phyloP scores from a whole-genome alignment of 2,113 vertebrate genomes.

The Myocastor coypus region DNA sequence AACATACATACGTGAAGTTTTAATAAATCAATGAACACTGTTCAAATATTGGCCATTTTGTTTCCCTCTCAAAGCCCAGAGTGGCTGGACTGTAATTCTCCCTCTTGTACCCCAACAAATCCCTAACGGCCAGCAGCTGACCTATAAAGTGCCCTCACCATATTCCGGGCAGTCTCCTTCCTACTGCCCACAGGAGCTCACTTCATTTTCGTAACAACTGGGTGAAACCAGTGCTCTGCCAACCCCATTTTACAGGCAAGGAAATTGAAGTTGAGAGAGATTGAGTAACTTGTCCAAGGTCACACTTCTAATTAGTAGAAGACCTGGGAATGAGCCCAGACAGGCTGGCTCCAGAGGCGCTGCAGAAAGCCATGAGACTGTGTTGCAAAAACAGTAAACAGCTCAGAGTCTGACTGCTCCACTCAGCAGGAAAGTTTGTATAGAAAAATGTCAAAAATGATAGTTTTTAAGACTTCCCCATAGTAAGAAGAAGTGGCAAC shows the following conservation, averaged over 20 bases:
- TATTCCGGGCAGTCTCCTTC: neutral
- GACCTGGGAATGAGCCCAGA: slow-evolving; percentile 37
- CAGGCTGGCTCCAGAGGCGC: neutral
- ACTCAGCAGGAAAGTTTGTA: neutral
- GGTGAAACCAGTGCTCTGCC: neutral
- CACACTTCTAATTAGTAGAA: slow-evolving; percentile 59
- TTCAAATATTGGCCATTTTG: neutral
- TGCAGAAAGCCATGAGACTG: neutral
- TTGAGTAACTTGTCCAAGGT: slow-evolving; percentile 35
- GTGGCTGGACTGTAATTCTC: slow-evolving; percentile 1
- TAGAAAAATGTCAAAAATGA: slow-evolving; percentile 48
- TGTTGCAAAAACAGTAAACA: neutral
- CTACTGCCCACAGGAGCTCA: neutral
- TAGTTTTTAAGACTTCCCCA: neutral
- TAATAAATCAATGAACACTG: neutral
- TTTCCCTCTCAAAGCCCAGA: slow-evolving; percentile 19
- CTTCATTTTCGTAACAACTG: neutral
- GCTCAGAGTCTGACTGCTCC: neutral
- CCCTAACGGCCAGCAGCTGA: neutral
- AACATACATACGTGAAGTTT: neutral
- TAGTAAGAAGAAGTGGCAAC: neutral
- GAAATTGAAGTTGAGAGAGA: slow-evolving; percentile 45
- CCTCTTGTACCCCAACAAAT: neutral
- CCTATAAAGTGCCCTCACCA: neutral
- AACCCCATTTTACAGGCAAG: neutral